Percentiles rank a stretch among this genome's conserved stretches.
These are phyloP conservation scores for Metalampra italica DNA, from an alignment of 2,888 invertebrate species.

Conservation along the genomic window DNA sequence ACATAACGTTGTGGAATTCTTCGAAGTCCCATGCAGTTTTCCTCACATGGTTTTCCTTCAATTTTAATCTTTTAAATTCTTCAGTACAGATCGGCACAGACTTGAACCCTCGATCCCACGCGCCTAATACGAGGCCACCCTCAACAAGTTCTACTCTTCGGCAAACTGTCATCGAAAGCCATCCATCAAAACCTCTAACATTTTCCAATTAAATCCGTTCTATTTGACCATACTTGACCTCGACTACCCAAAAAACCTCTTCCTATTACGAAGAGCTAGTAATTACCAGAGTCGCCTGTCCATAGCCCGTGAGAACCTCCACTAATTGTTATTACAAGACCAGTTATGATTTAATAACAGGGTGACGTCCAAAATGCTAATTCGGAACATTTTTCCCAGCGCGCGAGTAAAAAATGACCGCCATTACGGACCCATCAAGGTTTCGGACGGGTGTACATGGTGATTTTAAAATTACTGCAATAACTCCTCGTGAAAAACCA, in stretches of 20 bases:
- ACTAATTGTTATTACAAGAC: constrained; percentile 42
- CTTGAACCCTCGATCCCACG: too few relatives aligned
- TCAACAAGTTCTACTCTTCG: too few relatives aligned
- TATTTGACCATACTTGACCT: constrained; percentile 13
- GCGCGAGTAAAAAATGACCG: constrained; percentile 41
- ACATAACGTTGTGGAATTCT: too few relatives aligned
- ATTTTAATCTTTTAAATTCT: too few relatives aligned
- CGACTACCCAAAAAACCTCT: constrained; percentile 3
- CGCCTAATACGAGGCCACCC: too few relatives aligned
- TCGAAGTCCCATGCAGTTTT: too few relatives aligned
- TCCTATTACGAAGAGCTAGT: constrained; percentile 19
- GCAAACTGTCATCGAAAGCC: too few relatives aligned
- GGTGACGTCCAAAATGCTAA: constrained; percentile 51
- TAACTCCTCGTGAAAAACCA: not conserved
- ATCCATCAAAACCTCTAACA: too few relatives aligned
- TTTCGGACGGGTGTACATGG: constrained; percentile 17
- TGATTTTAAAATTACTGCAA: not conserved
- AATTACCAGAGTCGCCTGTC: constrained; percentile 34
- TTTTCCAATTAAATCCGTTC: not conserved
- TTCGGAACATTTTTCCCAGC: constrained; percentile 37
- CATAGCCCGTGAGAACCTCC: constrained; percentile 44
- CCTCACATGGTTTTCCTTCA: too few relatives aligned
- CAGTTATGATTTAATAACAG: constrained; percentile 63
- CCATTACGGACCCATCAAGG: constrained; percentile 49
- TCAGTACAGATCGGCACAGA: too few relatives aligned